Evolutionary conservation across 2,113 vertebrate genomes (phyloP).

Genomic region (Oryzias celebensis): DNA sequence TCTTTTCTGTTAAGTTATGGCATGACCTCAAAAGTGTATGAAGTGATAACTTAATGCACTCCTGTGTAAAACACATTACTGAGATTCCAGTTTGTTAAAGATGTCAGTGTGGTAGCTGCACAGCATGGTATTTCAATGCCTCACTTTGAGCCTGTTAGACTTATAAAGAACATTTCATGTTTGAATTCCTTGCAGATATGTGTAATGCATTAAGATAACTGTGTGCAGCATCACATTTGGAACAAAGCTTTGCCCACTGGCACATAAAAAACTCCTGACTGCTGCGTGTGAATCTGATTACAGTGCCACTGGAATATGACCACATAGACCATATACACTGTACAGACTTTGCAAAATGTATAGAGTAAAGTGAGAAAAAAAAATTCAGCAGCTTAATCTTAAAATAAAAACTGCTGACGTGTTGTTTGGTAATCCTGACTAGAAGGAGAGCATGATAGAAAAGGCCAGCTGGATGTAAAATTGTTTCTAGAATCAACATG

Average conservation of each 20-base stretch:
- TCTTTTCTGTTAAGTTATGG: slow-evolving; percentile 18
- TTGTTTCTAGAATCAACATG: too few relatives aligned
- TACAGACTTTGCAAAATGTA: slow-evolving; percentile 3
- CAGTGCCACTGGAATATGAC: slow-evolving; percentile 16
- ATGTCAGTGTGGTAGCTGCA: slow-evolving; percentile 35
- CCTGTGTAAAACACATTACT: slow-evolving; percentile 20
- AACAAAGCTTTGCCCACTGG: slow-evolving; percentile 16
- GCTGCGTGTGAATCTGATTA: slow-evolving; percentile 18
- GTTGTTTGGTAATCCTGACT: too few relatives aligned
- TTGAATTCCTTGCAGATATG: slow-evolving; percentile 19
- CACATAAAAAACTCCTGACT: slow-evolving; percentile 23
- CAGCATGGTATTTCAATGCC: slow-evolving; percentile 29
- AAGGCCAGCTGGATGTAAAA: too few relatives aligned
- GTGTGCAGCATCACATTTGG: slow-evolving; percentile 28
- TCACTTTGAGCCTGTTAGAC: slow-evolving; percentile 14
- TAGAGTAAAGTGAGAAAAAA: neutral
- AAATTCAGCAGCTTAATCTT: neutral
- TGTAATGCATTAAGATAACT: slow-evolving; percentile 18
- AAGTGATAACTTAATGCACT: slow-evolving; percentile 38
- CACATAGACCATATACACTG: slow-evolving; percentile 1
- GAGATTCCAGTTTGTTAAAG: slow-evolving; percentile 35
- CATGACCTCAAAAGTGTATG: slow-evolving; percentile 13
- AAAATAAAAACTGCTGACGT: too few relatives aligned
- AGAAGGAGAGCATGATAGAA: too few relatives aligned
- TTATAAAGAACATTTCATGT: slow-evolving; percentile 14